Base-by-base conservation (phyloP, 2,113 vertebrate species). In the Paramisgurnus dabryanus region DNA sequence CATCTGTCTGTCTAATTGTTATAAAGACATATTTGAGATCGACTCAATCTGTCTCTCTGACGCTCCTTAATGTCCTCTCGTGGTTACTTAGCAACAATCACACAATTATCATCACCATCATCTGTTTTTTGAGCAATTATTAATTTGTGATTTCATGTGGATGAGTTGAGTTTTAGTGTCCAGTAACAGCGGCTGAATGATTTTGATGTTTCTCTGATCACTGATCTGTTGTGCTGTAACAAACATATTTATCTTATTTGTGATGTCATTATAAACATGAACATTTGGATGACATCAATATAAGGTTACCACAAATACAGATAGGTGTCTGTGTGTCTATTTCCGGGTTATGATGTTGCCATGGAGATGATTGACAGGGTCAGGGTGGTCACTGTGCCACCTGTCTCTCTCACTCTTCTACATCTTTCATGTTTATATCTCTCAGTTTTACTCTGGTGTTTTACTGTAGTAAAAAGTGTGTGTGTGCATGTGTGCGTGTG, bases 291-390 rank as follows among this genome's bases (percentile, higher is more conserved):
- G 47, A 49, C 11, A 1, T 49, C 7, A 10, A 2, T 10, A 49
- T 10, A 10, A 10, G 47, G 8, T 10, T 10, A 8, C 7, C 8
- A 49, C 47, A 70, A 78, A 68, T 50, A 22, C 60, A 68, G 58
- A 47, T 9, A 6, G 49, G 50, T 61, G 50, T 71, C 40, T 70
- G 13, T 68, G 41, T 47, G 65, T 40, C 67, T 73, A 58, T 71
- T 17, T 66, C 64, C 66, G 67, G 67, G 43, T 65, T 79, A 78
- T 75, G 68, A 77, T 43, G 45, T 64, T 53, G 60, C n/a, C 9
- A 53, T 22, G 39, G 39, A 79, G 50, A 75, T 83, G 76, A 80
- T 71, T 80, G 78, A 83, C 77, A 76, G 70, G 61, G 76, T 75
- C 82, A 79, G 55, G 18, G 70, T 83, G 55, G 67, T 12, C 17